A percentile compares a stretch with the other conserved stretches of the same genome.
Evolutionary conservation across 2,797 vertebrate genomes (phyloP).

Genomic region (Rhinatrema bivittatum): DNA sequence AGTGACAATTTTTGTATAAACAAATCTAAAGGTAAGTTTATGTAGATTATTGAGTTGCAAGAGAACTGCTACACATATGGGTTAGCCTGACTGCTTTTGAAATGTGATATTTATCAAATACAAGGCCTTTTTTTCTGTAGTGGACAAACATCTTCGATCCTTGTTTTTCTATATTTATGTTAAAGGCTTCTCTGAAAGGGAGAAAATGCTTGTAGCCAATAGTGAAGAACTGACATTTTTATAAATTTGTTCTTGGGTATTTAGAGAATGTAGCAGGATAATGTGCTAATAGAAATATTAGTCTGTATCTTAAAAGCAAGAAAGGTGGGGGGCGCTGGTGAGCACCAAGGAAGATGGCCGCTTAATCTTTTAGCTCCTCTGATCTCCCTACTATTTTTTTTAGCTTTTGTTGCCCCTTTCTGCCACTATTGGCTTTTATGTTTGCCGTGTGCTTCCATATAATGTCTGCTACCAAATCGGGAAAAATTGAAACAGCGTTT

Average conservation of each 20-base stretch:
- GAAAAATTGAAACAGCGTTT: no score
- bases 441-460: no score
- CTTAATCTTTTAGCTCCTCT: no score
- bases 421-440: no score
- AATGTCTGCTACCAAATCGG: no score
- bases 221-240: slow-evolving; percentile 22
- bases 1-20: slow-evolving; percentile 32
- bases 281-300: slow-evolving; percentile 2
- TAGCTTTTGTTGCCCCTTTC: no score
- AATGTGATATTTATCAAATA: slow-evolving; percentile 30
- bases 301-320: slow-evolving; percentile 14
- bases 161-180: slow-evolving; percentile 31
- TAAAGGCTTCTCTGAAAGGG: slow-evolving; percentile 13
- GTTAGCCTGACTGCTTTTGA: slow-evolving; percentile 26
- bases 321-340: no score
- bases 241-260: slow-evolving; percentile 36
- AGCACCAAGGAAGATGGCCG: no score
- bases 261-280: slow-evolving; percentile 20
- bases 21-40: slow-evolving; percentile 29
- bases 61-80: slow-evolving; percentile 19
- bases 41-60: slow-evolving; percentile 26
- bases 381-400: no score
- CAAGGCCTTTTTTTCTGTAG: slow-evolving; percentile 18
- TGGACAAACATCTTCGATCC: slow-evolving; percentile 14
- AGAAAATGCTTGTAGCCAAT: slow-evolving; percentile 25